Evolutionary conservation across 2,113 vertebrate species (phyloP).

Genomic region (Epinephelus lanceolatus): DNA sequence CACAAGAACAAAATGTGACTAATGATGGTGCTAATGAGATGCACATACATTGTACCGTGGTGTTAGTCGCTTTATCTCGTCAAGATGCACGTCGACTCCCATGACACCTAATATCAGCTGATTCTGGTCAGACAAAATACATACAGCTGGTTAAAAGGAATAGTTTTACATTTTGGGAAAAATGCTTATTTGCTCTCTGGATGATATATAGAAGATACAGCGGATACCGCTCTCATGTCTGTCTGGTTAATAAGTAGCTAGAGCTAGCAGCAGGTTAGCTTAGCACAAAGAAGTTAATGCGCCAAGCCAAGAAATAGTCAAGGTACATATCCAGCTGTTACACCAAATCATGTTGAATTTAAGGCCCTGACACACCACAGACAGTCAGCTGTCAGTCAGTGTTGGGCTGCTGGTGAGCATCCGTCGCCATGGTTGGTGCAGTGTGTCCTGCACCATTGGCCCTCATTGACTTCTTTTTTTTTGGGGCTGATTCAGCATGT

Average conservation of each 20-base stretch:
- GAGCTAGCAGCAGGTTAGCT: neutral
- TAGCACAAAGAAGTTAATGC: neutral
- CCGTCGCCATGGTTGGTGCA: no score
- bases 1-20: neutral
- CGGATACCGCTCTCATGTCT: neutral
- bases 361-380: no score
- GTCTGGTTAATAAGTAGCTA: neutral
- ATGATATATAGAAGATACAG: neutral
- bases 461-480: no score
- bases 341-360: no score
- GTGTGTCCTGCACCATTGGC: no score
- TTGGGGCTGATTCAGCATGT: no score
- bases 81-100: constrained; percentile 97
- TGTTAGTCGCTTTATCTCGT: constrained; percentile 95
- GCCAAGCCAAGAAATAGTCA: neutral
- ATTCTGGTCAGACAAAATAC: constrained; percentile 85
- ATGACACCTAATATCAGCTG: constrained; percentile 98
- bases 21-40: constrained; percentile 8
- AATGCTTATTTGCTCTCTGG: neutral
- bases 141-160: neutral
- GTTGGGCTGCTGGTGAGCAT: no score
- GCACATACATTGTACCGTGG: constrained; percentile 93
- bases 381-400: no score
- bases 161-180: neutral
- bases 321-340: neutral